phyloP scores from a whole-genome alignment of 2,113 vertebrate species.

The Dermatemys mawii region DNA sequence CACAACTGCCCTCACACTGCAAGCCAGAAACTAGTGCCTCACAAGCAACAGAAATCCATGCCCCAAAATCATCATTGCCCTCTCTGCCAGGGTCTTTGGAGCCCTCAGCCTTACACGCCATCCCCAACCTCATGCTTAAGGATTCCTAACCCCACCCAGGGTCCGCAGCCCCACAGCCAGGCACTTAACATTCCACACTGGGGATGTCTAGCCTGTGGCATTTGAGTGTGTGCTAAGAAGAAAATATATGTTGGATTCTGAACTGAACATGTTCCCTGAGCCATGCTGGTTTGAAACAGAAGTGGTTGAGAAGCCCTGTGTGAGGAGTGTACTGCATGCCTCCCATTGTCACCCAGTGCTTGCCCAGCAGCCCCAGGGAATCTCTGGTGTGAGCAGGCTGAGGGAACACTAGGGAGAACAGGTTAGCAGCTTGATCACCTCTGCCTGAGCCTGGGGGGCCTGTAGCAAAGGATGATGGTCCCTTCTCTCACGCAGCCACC shows the following conservation, averaged over 20 bases:
- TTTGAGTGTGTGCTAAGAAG: fast-evolving
- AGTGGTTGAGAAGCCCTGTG: neutral
- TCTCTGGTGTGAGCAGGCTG: neutral
- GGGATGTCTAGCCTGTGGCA: neutral
- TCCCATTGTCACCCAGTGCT: neutral
- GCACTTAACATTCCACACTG: neutral
- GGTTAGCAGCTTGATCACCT: neutral
- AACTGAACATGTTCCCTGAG: neutral
- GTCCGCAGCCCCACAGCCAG: neutral
- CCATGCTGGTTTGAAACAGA: neutral
- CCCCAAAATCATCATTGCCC: neutral
- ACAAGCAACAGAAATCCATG: neutral
- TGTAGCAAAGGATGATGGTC: neutral
- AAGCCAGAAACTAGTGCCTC: fast-evolving
- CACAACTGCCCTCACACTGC: neutral
- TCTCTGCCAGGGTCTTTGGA: neutral
- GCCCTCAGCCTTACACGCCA: neutral
- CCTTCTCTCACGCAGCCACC: neutral
- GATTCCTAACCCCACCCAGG: fast-evolving
- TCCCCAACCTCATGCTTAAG: neutral
- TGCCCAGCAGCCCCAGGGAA: neutral
- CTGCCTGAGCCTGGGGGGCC: neutral
- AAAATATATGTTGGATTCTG: neutral
- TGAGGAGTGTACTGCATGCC: neutral
- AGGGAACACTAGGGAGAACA: neutral